Conservation (phyloP, 2,113 vertebrate genomes). For the Reinhardtius hippoglossoides region DNA sequence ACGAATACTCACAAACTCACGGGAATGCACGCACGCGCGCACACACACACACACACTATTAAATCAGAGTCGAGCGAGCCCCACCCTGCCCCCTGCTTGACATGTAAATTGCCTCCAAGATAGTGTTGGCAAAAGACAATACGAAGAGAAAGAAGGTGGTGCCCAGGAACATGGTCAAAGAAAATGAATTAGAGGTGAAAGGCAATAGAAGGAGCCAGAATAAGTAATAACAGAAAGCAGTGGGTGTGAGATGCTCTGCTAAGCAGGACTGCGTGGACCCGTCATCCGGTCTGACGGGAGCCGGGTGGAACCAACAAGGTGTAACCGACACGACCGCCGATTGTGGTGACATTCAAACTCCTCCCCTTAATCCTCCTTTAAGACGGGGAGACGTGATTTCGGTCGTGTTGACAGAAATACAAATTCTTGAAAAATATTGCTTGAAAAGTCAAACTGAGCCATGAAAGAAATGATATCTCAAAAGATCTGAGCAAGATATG, state of each 20-base stretch:
- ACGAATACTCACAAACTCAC: background rate
- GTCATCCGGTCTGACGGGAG: constrained; percentile 66
- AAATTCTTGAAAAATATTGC: background rate
- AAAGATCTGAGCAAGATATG: background rate
- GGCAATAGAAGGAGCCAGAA: constrained; percentile 48
- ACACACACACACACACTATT: constrained; percentile 25
- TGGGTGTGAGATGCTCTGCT: constrained; percentile 62
- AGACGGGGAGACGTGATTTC: background rate
- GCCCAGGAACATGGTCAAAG: constrained; percentile 42
- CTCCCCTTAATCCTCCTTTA: constrained; percentile 1
- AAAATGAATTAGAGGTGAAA: constrained; percentile 65
- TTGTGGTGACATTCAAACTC: constrained; percentile 10
- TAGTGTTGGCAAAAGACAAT: constrained; percentile 45
- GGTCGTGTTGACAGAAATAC: too few species aligned
- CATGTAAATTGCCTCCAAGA: constrained; percentile 79
- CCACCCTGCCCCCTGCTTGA: constrained; percentile 56
- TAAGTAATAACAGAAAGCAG: constrained; percentile 52
- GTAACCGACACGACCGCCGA: constrained; percentile 23
- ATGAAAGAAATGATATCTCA: background rate
- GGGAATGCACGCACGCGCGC: constrained; percentile 15
- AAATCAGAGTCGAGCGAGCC: constrained; percentile 38
- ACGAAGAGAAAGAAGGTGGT: constrained; percentile 35
- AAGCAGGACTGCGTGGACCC: constrained; percentile 37
- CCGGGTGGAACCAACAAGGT: constrained; percentile 54
- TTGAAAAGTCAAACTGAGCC: background rate